Conservation (phyloP, 2,797 vertebrate genomes). For the Harpagifer antarcticus region DNA sequence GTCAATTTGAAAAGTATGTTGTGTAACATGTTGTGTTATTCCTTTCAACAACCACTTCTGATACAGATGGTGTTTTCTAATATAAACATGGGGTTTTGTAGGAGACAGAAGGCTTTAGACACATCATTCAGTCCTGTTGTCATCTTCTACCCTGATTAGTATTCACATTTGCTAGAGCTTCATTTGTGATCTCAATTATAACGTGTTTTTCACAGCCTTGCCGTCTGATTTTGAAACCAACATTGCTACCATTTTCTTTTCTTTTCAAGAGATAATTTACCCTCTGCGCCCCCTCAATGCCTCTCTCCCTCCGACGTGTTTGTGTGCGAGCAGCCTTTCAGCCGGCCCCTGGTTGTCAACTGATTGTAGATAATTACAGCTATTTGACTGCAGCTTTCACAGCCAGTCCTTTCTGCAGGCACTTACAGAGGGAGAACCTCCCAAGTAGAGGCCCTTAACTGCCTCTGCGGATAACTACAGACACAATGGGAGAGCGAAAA, state of each 20-base stretch:
- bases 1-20: neutral
- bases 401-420: slow-evolving; percentile 78
- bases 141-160: slow-evolving; percentile 40
- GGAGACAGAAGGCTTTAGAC: slow-evolving; percentile 14
- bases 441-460: slow-evolving; percentile 73
- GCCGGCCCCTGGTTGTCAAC: slow-evolving; percentile 75
- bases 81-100: slow-evolving; percentile 12
- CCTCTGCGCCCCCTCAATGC: slow-evolving; percentile 34
- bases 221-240: slow-evolving; percentile 39
- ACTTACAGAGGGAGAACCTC: slow-evolving; percentile 79
- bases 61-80: neutral
- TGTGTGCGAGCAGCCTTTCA: slow-evolving; percentile 78
- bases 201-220: slow-evolving; percentile 31
- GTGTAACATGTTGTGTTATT: neutral
- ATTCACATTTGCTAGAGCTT: slow-evolving; percentile 54
- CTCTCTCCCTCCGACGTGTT: slow-evolving; percentile 55
- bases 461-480: slow-evolving; percentile 65
- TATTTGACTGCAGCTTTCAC: slow-evolving; percentile 83
- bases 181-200: slow-evolving; percentile 48
- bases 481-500: slow-evolving; percentile 58
- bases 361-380: slow-evolving; percentile 87
- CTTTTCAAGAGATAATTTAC: slow-evolving; percentile 48
- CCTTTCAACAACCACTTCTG: neutral
- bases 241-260: slow-evolving; percentile 39
- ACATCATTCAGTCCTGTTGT: slow-evolving; percentile 13